Evolutionary conservation across 2,888 invertebrate genomes (phyloP).

Genomic region (Drosophila ezoana): DNA sequence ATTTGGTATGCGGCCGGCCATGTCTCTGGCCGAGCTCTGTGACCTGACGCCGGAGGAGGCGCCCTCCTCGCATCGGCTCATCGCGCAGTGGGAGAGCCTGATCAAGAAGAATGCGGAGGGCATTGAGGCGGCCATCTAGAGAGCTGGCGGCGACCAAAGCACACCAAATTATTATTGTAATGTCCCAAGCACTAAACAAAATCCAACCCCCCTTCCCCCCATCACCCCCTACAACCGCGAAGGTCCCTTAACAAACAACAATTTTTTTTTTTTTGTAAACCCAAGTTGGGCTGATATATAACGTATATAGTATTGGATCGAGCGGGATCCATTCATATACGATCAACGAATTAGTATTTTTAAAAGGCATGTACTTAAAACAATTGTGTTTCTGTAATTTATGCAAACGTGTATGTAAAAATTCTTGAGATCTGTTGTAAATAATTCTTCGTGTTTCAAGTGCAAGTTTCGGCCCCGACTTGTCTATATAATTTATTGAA

Average conservation of each 20-base stretch:
- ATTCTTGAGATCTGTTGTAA: constrained; percentile 60
- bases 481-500: constrained; percentile 68
- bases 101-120: constrained; percentile 87
- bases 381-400: constrained; percentile 35
- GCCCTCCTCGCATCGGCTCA: constrained; percentile 89
- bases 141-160: constrained; percentile 37
- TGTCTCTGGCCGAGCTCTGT: constrained; percentile 89
- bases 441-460: constrained; percentile 70
- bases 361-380: constrained; percentile 60
- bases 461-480: constrained; percentile 49
- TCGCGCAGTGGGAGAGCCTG: constrained; percentile 93
- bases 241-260: not conserved
- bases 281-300: constrained; percentile 11
- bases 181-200: constrained; percentile 51
- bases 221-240: not conserved
- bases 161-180: constrained; percentile 77
- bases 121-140: constrained; percentile 63
- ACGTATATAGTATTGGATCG: not conserved
- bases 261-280: constrained; percentile 28
- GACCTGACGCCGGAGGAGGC: constrained; percentile 88
- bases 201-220: not conserved
- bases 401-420: constrained; percentile 22
- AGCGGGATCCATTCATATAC: not conserved
- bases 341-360: constrained; percentile 69
- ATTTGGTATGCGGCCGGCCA: constrained; percentile 87